These are phyloP conservation scores for Thinocorus orbignyianus DNA, from an alignment of 2,113 vertebrate species.

Conservation along the genomic window DNA sequence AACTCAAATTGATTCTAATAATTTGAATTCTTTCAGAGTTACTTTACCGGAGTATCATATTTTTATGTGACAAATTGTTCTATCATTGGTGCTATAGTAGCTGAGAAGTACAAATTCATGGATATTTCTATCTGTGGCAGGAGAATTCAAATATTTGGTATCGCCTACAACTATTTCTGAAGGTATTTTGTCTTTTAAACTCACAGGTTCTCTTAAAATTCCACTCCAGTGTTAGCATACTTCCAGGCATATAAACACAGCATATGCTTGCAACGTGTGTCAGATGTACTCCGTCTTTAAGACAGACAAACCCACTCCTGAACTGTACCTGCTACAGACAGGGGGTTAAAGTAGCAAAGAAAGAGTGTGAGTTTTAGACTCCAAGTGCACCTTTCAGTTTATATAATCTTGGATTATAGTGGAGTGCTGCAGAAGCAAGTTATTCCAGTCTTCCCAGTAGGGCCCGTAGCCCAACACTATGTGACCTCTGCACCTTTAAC, in stretches of 20 bases:
- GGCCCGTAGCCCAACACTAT: not conserved
- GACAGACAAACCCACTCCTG: not conserved
- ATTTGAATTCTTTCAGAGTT: not conserved
- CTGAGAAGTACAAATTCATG: not conserved
- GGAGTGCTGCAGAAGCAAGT: not conserved
- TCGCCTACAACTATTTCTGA: not conserved
- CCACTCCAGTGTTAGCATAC: not conserved
- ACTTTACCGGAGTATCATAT: not conserved
- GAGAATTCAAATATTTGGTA: not conserved
- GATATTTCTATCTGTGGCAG: not conserved
- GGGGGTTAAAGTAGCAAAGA: not conserved
- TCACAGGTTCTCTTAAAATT: not conserved
- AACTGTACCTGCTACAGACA: not conserved
- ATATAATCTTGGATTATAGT: not conserved
- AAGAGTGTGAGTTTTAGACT: not conserved
- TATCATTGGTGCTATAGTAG: not conserved
- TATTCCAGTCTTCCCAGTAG: not conserved
- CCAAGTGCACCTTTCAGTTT: not conserved
- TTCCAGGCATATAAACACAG: not conserved
- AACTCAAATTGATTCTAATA: not conserved
- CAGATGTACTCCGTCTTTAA: not conserved
- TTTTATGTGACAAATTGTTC: accelerated
- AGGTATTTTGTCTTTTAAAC: not conserved
- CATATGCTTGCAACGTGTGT: not conserved
- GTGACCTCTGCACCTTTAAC: not conserved